Evolutionary conservation across 2,113 vertebrate genomes (phyloP).

Genomic region (Heliornis fulica): DNA sequence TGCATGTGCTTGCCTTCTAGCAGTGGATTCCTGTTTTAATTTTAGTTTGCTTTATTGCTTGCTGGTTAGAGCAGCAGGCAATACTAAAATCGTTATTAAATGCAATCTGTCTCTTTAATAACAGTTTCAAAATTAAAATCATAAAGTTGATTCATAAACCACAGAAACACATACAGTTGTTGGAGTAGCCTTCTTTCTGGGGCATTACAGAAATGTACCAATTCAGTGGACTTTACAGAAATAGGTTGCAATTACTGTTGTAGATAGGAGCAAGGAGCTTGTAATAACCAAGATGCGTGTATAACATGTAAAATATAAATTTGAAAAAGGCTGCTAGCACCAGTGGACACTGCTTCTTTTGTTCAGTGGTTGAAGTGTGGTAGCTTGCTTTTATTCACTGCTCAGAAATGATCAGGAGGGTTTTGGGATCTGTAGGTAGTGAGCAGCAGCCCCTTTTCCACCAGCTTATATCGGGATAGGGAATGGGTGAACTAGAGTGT

Average conservation of each 20-base stretch:
- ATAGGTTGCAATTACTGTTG: constrained; percentile 25
- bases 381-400: neutral
- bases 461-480: neutral
- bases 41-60: constrained; percentile 49
- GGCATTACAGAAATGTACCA: constrained; percentile 39
- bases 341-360: neutral
- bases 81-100: constrained; percentile 70
- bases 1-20: constrained; percentile 30
- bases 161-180: constrained; percentile 46
- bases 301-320: constrained; percentile 8
- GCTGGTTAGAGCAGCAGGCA: constrained; percentile 44
- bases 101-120: constrained; percentile 74
- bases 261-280: constrained; percentile 9
- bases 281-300: neutral
- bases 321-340: neutral
- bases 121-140: constrained; percentile 70
- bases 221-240: constrained; percentile 18
- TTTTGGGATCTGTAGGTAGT: neutral
- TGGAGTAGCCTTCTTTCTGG: constrained; percentile 38
- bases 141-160: constrained; percentile 74
- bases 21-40: constrained; percentile 46
- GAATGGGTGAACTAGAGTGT: neutral
- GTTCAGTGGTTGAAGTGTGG: neutral
- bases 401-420: neutral
- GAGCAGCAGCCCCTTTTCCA: neutral